These are phyloP conservation scores for Dolichotis patagonum DNA, from an alignment of 2,113 vertebrate genomes.

Conservation along the genomic window DNA sequence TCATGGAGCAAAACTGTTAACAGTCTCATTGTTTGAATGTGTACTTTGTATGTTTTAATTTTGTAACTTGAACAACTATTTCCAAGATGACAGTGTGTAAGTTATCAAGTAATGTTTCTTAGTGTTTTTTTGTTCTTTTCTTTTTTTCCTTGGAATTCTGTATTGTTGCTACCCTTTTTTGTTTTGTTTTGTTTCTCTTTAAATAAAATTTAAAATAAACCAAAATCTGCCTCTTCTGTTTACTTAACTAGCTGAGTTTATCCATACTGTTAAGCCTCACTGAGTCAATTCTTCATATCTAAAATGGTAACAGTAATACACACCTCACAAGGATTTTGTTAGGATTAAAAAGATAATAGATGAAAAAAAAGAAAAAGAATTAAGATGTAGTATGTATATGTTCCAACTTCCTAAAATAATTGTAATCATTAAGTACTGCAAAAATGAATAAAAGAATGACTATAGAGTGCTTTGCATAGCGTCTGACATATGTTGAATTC, in stretches of 20 bases:
- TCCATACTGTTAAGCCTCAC: neutral
- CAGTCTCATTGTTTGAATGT: too few relatives aligned
- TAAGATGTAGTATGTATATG: neutral
- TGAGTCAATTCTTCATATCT: constrained; percentile 14
- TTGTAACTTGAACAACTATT: too few relatives aligned
- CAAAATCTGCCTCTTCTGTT: too few relatives aligned
- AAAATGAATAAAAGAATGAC: neutral
- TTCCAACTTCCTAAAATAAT: neutral
- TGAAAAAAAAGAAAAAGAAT: neutral
- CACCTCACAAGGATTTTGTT: neutral
- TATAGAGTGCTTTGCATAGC: neutral
- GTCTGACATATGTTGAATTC: neutral
- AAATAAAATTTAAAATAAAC: too few relatives aligned
- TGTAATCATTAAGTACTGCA: neutral
- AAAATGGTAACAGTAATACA: constrained; percentile 11
- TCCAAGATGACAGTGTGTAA: too few relatives aligned
- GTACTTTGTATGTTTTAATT: too few relatives aligned
- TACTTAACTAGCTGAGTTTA: neutral
- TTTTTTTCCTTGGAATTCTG: too few relatives aligned
- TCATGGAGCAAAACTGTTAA: too few relatives aligned
- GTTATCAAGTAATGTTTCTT: too few relatives aligned
- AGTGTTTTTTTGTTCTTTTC: too few relatives aligned
- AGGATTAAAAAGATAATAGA: neutral
- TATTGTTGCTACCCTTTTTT: too few relatives aligned
- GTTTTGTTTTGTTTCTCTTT: too few relatives aligned